Conservation (phyloP, 2,888 invertebrate species). For the Heliconius charithonia region DNA sequence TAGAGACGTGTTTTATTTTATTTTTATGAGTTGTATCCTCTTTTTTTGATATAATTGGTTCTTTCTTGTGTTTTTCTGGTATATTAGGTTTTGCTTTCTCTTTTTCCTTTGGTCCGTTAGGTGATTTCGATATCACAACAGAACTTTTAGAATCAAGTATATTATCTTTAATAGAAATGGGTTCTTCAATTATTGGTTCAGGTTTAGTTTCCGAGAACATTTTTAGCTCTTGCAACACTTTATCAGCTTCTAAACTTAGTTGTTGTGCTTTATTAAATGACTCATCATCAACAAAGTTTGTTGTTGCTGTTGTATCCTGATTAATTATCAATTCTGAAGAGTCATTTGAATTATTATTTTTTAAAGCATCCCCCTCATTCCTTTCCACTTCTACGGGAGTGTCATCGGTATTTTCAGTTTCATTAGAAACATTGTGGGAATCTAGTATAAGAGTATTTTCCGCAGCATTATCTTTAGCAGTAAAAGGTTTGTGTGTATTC, state of each 20-base stretch:
- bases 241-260: constrained; percentile 63
- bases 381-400: background rate
- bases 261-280: constrained; percentile 68
- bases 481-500: constrained; percentile 16
- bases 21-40: constrained; percentile 38
- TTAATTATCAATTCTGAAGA: constrained; percentile 28
- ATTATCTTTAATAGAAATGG: constrained; percentile 33
- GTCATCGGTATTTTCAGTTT: constrained; percentile 26
- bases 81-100: constrained; percentile 31
- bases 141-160: constrained; percentile 31
- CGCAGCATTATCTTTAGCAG: constrained; percentile 19
- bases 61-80: constrained; percentile 36
- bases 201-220: constrained; percentile 67
- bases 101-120: constrained; percentile 50
- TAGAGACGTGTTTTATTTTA: constrained; percentile 49
- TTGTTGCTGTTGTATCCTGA: constrained; percentile 18
- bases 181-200: constrained; percentile 53
- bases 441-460: constrained; percentile 32
- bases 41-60: constrained; percentile 15
- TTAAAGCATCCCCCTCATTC: background rate
- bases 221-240: constrained; percentile 57
- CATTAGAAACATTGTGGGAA: constrained; percentile 17
- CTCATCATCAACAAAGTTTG: constrained; percentile 53
- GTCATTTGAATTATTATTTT: background rate
- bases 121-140: constrained; percentile 42